These are phyloP conservation scores for Patiria pectinifera DNA, from an alignment of 53 echinoderm and acorn worm genomes.

Conservation along the genomic window DNA sequence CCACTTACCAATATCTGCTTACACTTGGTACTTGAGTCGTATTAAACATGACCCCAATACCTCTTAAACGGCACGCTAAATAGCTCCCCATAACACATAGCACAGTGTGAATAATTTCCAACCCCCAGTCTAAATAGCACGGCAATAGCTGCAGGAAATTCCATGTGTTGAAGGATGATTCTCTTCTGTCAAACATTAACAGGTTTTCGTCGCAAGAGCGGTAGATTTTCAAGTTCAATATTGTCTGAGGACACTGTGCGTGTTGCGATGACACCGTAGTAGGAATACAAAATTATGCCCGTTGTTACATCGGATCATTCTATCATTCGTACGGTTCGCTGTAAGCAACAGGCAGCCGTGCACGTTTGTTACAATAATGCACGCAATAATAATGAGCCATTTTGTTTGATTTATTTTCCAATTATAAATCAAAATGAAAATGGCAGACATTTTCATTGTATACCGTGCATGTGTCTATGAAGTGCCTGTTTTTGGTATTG, in stretches of 20 bases:
- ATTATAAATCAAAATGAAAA: too few relatives aligned
- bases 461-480: too few relatives aligned
- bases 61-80: conserved; percentile 7
- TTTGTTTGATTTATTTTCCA: too few relatives aligned
- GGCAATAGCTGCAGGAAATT: background rate
- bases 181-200: conserved; percentile 46
- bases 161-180: conserved; percentile 16
- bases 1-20: conserved; percentile 58
- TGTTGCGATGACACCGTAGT: background rate
- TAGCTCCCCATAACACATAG: background rate
- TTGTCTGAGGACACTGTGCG: background rate
- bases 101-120: background rate
- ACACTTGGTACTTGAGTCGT: conserved; percentile 47
- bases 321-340: too few relatives aligned
- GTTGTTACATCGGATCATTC: background rate
- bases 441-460: too few relatives aligned
- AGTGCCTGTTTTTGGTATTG: too few relatives aligned
- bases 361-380: too few relatives aligned
- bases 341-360: too few relatives aligned
- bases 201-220: conserved; percentile 16
- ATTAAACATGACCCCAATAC: conserved; percentile 62
- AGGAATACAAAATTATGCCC: background rate
- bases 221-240: conserved; percentile 49
- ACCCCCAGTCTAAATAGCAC: background rate
- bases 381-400: too few relatives aligned